These are phyloP conservation scores for Cydia pomonella DNA, from an alignment of 1,140 invertebrate species.

Conservation along the genomic window DNA sequence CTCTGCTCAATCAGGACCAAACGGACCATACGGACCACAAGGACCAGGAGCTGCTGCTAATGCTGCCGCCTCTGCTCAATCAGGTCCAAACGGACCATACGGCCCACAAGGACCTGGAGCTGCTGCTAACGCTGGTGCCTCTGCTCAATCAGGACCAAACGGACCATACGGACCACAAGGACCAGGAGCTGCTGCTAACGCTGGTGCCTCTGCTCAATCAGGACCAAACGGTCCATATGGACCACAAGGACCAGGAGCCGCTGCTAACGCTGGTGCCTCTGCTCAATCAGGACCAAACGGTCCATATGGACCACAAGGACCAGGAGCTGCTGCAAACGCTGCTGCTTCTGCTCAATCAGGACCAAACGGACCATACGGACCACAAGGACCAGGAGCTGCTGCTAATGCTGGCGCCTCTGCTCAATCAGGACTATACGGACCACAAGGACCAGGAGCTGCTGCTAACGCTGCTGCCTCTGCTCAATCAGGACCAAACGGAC, in stretches of 20 bases:
- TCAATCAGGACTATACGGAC: too few species aligned
- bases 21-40: background rate
- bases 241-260: background rate
- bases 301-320: too few species aligned
- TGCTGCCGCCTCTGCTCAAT: background rate
- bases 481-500: too few species aligned
- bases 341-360: background rate
- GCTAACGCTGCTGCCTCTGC: too few species aligned
- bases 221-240: background rate
- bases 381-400: background rate
- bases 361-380: conserved; percentile 21
- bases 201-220: background rate
- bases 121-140: background rate
- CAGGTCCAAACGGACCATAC: background rate
- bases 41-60: background rate
- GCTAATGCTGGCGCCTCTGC: too few species aligned
- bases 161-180: conserved; percentile 9
- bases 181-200: background rate
- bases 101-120: background rate
- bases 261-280: background rate
- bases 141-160: background rate
- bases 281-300: background rate
- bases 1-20: background rate
- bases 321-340: too few species aligned
- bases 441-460: too few species aligned